Percentiles rank a stretch among this genome's conserved stretches.
Conservation (phyloP, 2,888 invertebrate genomes). For the Lasioglossum malachurum region DNA sequence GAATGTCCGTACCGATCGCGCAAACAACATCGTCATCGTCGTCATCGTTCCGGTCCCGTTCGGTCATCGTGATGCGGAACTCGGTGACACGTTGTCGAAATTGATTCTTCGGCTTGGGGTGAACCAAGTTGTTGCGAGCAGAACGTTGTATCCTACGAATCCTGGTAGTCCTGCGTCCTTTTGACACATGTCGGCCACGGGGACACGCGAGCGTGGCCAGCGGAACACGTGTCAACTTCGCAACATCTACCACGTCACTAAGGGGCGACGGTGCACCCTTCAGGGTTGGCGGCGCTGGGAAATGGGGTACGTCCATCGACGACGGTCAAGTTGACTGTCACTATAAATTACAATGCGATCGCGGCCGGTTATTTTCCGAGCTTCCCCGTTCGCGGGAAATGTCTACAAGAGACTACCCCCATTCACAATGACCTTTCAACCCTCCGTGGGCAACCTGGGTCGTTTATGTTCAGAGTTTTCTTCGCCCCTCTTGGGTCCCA, state of each 20-base stretch:
- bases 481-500: background rate
- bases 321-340: slow-evolving; percentile 52
- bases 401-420: background rate
- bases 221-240: slow-evolving; percentile 52
- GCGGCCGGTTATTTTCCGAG: background rate
- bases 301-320: slow-evolving; percentile 80
- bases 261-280: slow-evolving; percentile 67
- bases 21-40: slow-evolving; percentile 74
- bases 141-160: slow-evolving; percentile 55
- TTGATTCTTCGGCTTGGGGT: slow-evolving; percentile 63
- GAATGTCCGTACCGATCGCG: slow-evolving; percentile 53
- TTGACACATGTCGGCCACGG: slow-evolving; percentile 66
- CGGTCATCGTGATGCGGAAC: slow-evolving; percentile 78
- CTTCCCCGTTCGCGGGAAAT: background rate
- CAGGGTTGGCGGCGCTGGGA: slow-evolving; percentile 80
- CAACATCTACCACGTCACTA: slow-evolving; percentile 72
- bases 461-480: background rate
- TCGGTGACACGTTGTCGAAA: slow-evolving; percentile 73
- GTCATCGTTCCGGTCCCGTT: slow-evolving; percentile 63
- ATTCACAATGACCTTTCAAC: background rate
- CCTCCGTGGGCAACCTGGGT: background rate
- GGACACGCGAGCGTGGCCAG: slow-evolving; percentile 44
- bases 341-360: slow-evolving; percentile 28
- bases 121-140: slow-evolving; percentile 70
- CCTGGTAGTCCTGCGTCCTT: slow-evolving; percentile 50